Percentiles rank a stretch among this genome's conserved stretches.
Conservation (phyloP, 2,888 invertebrate genomes). For the Callyntrura guangdongensis region DNA sequence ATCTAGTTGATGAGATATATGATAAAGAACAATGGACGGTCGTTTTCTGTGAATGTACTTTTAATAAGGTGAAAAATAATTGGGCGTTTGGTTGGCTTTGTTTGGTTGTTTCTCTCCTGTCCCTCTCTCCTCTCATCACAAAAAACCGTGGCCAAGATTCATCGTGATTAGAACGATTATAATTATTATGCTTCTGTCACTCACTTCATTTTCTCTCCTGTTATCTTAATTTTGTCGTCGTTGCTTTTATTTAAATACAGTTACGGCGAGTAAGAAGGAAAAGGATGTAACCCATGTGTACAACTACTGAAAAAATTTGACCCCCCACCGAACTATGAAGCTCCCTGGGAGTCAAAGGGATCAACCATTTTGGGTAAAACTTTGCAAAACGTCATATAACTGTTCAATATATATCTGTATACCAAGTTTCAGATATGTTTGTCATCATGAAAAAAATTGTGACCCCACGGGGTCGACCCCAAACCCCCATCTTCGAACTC, state of each 20-base stretch:
- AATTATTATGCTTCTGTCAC: conserved; percentile 30
- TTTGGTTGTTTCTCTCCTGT: not conserved
- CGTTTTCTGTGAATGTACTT: conserved; percentile 19
- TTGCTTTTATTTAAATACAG: conserved; percentile 42
- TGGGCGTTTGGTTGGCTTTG: not conserved
- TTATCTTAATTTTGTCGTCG: conserved; percentile 45
- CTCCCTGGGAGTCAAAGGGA: too few species aligned
- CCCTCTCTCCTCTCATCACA: not conserved
- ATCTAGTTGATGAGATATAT: conserved; percentile 46
- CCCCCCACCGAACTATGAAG: too few species aligned
- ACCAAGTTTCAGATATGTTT: too few species aligned
- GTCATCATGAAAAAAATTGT: too few species aligned
- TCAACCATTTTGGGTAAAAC: too few species aligned
- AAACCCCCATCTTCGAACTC: too few species aligned
- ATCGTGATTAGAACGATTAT: not conserved
- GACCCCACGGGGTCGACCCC: too few species aligned
- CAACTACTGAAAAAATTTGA: too few species aligned
- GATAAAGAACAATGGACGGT: conserved; percentile 59
- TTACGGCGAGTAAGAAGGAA: conserved; percentile 21
- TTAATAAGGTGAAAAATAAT: conserved; percentile 54
- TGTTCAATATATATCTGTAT: too few species aligned
- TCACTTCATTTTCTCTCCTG: conserved; percentile 17
- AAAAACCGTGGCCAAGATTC: conserved; percentile 1
- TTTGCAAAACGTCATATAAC: too few species aligned
- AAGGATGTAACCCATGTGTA: too few species aligned